Evolutionary conservation across 92 coral and sea anemone species (phyloP), one percentile per base, ranked within the genome.

Genomic region (Ricordea florida): DNA sequence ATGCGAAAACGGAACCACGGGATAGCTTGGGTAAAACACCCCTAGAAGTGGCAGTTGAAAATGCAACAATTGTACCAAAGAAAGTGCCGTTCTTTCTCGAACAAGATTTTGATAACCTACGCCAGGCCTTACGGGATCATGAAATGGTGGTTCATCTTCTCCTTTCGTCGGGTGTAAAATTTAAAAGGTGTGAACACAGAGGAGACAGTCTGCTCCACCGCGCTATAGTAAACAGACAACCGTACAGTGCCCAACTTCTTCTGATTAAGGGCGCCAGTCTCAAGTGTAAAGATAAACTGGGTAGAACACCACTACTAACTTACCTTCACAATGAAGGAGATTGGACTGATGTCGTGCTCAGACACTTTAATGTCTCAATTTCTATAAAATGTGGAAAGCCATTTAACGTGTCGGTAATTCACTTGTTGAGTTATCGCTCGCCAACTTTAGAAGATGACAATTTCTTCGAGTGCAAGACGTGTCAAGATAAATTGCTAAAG

Each of bases 11-110:
- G 25, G 60, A 72, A 10, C 22, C 50, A 17, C 11, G 23, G 9
- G 85, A 85, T 22, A 37, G 55, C 10, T 24, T 13, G 14, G 90
- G 90, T 0, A 65, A 85, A 10, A 70, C 85, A 0, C 81, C 90
- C 10, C 14, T 85, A 10, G 71, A 52, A 1, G 26, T 79, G 1
- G 85, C 90, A 17, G 51, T 85, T 6, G 70, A 55, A 52, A 63
- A 75, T 16, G 31, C 51, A 13, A 23, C 48, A 2, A 13, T 14
- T 26, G 2, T 1, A 8, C 17, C 62, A 3, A 46, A 45, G 0
- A 13, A 20, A 5, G 0, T 6, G 1, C 0, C 3, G 0, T 35
- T 50, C 10, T 25, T 37, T 23, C 17, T 4, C n/a, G 75, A 62
- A 2, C 11, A 14, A 8, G 24, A 26, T 16, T 49, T 68, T 14